Evolutionary conservation across 2,113 vertebrate genomes (phyloP).

Genomic region (Onychostruthus taczanowskii): DNA sequence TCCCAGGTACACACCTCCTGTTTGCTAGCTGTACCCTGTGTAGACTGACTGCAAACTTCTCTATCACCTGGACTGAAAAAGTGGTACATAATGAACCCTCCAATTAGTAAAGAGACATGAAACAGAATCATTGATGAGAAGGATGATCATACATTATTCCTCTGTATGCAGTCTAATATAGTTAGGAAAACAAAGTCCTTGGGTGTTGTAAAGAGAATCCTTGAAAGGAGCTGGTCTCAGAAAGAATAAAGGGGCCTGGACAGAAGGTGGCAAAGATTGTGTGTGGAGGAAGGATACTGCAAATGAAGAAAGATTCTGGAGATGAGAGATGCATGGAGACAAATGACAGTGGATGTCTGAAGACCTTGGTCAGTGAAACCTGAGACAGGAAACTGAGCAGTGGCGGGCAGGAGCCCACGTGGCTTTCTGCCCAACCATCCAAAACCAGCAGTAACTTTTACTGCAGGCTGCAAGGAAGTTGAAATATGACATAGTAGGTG

Average conservation of each 20-base stretch:
- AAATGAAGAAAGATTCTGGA: not conserved
- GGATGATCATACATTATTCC: not conserved
- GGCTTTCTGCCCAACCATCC: not conserved
- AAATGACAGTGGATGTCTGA: not conserved
- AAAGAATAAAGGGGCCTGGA: not conserved
- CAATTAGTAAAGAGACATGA: not conserved
- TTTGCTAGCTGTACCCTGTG: not conserved
- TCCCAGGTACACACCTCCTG: not conserved
- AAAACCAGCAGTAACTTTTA: not conserved
- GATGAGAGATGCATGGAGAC: not conserved
- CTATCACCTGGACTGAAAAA: not conserved
- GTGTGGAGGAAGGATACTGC: not conserved
- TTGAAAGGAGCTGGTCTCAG: not conserved
- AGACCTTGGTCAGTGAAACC: not conserved
- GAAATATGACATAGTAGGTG: fast-evolving
- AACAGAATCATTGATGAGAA: not conserved
- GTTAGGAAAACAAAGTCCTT: not conserved
- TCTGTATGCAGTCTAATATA: not conserved
- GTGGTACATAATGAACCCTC: fast-evolving
- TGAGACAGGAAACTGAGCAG: not conserved
- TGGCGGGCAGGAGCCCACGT: not conserved
- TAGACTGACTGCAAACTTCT: not conserved
- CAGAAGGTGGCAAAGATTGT: not conserved
- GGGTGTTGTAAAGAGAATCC: not conserved
- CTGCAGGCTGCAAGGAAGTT: not conserved